Conservation (phyloP, 64 coral and sea anemone species). For the Dendronephthya gigantea region DNA sequence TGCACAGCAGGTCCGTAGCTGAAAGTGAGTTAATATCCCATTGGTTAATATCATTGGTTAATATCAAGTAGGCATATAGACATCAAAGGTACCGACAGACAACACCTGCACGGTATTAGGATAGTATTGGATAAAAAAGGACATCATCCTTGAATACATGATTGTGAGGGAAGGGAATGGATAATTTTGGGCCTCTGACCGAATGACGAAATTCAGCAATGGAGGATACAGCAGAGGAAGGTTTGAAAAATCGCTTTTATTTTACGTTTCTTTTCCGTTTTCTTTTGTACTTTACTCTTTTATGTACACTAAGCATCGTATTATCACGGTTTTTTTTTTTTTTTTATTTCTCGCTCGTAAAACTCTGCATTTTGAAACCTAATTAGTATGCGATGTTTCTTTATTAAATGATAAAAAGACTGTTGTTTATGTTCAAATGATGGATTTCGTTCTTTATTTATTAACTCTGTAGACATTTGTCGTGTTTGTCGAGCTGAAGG, state of each 20-base stretch:
- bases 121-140: neutral
- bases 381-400: neutral
- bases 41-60: no score
- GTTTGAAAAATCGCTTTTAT: neutral
- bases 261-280: neutral
- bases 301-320: neutral
- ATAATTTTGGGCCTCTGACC: neutral
- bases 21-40: no score
- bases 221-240: neutral
- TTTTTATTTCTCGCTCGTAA: neutral
- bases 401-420: no score
- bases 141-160: no score
- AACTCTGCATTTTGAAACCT: neutral
- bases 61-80: no score
- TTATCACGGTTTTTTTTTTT: neutral
- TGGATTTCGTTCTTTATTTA: no score
- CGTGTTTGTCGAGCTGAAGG: constrained; percentile 94
- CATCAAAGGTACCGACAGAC: no score
- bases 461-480: constrained; percentile 81
- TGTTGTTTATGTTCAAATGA: constrained; percentile 2
- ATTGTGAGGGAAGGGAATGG: no score
- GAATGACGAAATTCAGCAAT: neutral
- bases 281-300: neutral
- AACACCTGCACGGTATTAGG: neutral
- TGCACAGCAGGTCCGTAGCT: constrained; percentile 10